Evolutionary conservation across 2,113 vertebrate species (phyloP).

Genomic region (Heterocephalus glaber): DNA sequence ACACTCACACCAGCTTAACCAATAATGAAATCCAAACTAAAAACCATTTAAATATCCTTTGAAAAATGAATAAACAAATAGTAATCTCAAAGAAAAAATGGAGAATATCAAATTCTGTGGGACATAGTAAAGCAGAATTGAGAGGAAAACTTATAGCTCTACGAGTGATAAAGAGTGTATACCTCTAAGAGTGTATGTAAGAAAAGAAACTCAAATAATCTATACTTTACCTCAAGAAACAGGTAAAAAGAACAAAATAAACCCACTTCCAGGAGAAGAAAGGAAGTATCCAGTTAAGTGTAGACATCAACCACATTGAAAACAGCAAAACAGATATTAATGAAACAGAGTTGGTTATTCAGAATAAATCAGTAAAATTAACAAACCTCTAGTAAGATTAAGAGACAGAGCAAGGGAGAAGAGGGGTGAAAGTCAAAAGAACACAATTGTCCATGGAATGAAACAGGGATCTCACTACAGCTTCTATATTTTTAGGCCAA

Average conservation of each 20-base stretch:
- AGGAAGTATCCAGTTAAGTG: not conserved
- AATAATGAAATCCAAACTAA: not conserved
- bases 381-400: not conserved
- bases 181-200: not conserved
- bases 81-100: not conserved
- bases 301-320: not conserved
- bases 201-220: not conserved
- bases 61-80: not conserved
- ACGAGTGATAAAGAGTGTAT: not conserved
- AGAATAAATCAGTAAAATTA: slow-evolving; percentile 9
- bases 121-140: not conserved
- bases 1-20: not conserved
- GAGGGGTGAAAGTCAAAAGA: not conserved
- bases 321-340: not conserved
- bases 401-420: not conserved
- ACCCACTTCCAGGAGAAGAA: not conserved
- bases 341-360: not conserved
- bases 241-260: not conserved
- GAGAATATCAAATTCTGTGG: not conserved
- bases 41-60: not conserved
- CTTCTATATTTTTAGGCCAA: not conserved
- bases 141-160: not conserved
- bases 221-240: not conserved
- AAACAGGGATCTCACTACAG: not conserved
- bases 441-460: not conserved